These are phyloP conservation scores for Teleopsis dalmanni DNA, from an alignment of 1,140 invertebrate species.

Conservation along the genomic window DNA sequence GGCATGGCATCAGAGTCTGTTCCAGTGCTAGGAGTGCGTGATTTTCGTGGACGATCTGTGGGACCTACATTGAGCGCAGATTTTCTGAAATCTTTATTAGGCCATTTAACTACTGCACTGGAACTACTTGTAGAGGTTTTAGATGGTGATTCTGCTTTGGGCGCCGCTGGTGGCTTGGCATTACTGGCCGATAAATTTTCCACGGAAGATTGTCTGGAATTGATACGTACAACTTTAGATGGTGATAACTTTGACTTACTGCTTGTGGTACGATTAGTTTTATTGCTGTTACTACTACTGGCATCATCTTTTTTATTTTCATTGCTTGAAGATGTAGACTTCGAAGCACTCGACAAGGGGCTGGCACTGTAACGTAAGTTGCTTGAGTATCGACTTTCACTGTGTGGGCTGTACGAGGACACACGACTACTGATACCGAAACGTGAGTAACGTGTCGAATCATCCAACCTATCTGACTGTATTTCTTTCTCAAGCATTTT, in stretches of 20 bases:
- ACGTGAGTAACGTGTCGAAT: slow-evolving; percentile 53
- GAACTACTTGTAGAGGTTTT: slow-evolving; percentile 37
- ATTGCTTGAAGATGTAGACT: not conserved
- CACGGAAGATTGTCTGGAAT: slow-evolving; percentile 32
- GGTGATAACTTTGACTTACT: slow-evolving; percentile 37
- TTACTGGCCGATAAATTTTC: slow-evolving; percentile 19
- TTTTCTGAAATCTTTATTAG: slow-evolving; percentile 70
- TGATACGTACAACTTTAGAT: slow-evolving; percentile 28
- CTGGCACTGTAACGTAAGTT: slow-evolving; percentile 39
- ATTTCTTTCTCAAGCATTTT: slow-evolving; percentile 57
- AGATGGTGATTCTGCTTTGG: slow-evolving; percentile 42
- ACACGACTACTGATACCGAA: slow-evolving; percentile 52
- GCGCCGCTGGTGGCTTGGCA: slow-evolving; percentile 51
- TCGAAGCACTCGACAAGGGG: slow-evolving; percentile 13
- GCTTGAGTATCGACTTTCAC: slow-evolving; percentile 48
- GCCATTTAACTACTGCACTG: slow-evolving; percentile 39
- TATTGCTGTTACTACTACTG: not conserved
- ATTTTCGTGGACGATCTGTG: slow-evolving; percentile 43
- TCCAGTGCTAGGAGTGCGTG: slow-evolving; percentile 34
- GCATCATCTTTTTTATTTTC: slow-evolving; percentile 13
- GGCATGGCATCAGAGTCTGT: slow-evolving; percentile 34
- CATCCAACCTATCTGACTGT: slow-evolving; percentile 60
- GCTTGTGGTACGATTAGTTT: slow-evolving; percentile 6
- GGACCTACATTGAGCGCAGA: slow-evolving; percentile 63
- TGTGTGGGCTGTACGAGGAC: slow-evolving; percentile 58